These are phyloP conservation scores for Solenopsis fugax DNA, from an alignment of 1,140 invertebrate species.

Conservation along the genomic window DNA sequence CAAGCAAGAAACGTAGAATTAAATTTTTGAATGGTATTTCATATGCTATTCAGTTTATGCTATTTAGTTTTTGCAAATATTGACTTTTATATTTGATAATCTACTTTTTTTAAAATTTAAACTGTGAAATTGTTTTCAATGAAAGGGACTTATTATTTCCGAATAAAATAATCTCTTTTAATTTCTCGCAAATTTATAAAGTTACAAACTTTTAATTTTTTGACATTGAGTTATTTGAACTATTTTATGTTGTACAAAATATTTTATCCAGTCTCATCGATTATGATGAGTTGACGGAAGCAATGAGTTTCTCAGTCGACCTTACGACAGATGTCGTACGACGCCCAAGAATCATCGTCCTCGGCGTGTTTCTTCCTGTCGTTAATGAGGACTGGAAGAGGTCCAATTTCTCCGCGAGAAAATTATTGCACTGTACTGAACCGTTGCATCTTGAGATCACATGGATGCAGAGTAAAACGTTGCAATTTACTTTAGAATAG, in stretches of 20 bases:
- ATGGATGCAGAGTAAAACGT: slow-evolving; percentile 7
- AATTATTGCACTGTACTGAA: slow-evolving; percentile 20
- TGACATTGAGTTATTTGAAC: neutral
- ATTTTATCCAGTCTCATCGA: neutral
- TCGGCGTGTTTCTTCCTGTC: slow-evolving; percentile 21
- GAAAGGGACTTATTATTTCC: neutral
- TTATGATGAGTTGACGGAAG: neutral
- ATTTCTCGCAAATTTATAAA: neutral
- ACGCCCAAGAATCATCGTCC: slow-evolving; percentile 22
- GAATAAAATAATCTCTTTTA: neutral
- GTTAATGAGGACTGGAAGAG: slow-evolving; percentile 71
- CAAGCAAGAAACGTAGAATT: neutral
- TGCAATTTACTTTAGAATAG: neutral
- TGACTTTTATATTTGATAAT: neutral
- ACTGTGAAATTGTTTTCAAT: neutral
- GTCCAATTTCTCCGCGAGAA: slow-evolving; percentile 71
- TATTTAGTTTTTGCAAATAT: neutral
- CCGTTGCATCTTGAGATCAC: neutral
- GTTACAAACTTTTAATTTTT: neutral
- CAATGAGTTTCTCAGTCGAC: slow-evolving; percentile 3
- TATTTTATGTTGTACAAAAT: neutral
- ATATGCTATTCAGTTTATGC: no score
- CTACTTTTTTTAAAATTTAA: neutral
- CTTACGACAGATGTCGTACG: neutral
- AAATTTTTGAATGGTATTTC: neutral